A percentile compares a stretch with the other conserved stretches of the same genome.
Evolutionary conservation across 2,113 vertebrate species (phyloP).

Genomic region (Nettapus auritus): DNA sequence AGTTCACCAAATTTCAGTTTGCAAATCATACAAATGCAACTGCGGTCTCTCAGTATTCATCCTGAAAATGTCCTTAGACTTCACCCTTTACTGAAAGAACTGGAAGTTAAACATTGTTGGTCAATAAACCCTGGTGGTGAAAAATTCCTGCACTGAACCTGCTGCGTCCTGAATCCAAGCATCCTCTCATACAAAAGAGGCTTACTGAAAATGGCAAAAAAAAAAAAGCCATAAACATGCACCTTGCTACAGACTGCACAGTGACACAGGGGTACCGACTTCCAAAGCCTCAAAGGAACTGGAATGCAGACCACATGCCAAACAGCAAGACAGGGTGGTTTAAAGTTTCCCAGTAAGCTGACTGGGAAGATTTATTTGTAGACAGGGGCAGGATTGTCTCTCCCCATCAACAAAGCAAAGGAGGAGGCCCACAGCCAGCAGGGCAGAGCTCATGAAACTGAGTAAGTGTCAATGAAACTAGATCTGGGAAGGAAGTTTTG

Average conservation of each 20-base stretch:
- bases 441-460: neutral
- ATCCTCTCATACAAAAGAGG: neutral
- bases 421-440: neutral
- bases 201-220: neutral
- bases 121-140: neutral
- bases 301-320: neutral
- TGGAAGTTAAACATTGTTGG: neutral
- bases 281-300: neutral
- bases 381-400: neutral
- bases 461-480: neutral
- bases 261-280: fast-evolving
- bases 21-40: neutral
- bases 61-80: neutral
- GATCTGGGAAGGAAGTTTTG: constrained; percentile 23
- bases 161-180: neutral
- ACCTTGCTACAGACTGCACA: neutral
- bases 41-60: neutral
- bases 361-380: neutral
- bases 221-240: neutral
- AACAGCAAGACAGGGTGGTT: neutral
- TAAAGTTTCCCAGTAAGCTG: neutral
- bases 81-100: neutral
- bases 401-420: neutral
- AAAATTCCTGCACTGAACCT: fast-evolving
- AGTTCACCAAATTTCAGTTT: neutral